Conservation (phyloP, 1,140 invertebrate species). For the Aricia agestis region DNA sequence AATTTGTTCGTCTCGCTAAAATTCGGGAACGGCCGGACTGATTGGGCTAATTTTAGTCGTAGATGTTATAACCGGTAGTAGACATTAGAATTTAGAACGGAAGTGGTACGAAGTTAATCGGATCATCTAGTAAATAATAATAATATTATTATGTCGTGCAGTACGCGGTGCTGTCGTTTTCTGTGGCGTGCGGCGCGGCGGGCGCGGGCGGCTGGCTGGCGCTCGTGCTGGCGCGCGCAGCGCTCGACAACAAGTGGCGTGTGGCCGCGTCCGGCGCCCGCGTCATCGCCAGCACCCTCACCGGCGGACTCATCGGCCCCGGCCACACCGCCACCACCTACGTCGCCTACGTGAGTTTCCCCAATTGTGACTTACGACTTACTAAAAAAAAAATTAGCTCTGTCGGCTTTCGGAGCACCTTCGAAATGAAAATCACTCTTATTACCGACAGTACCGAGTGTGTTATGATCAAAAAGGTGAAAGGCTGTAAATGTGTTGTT, state of each 20-base stretch:
- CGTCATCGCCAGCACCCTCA: neutral
- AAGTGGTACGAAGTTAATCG: neutral
- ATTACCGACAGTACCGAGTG: too few species aligned
- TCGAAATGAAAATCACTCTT: too few species aligned
- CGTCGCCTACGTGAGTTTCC: neutral
- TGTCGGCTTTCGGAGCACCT: too few species aligned
- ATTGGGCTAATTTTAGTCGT: too few species aligned
- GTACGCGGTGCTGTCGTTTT: neutral
- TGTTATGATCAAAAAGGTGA: too few species aligned
- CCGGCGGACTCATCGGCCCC: neutral
- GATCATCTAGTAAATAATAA: neutral
- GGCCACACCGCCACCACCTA: neutral
- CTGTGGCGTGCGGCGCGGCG: neutral
- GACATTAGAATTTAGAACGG: too few species aligned
- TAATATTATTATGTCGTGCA: neutral
- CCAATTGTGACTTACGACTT: too few species aligned
- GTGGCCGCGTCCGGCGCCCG: neutral
- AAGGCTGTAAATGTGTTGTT: neutral
- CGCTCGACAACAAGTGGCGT: neutral
- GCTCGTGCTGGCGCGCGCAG: neutral
- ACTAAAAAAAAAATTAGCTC: too few species aligned
- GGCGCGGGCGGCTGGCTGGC: neutral
- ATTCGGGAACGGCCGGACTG: too few species aligned
- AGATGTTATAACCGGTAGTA: too few species aligned
- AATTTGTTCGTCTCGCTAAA: too few species aligned